phyloP scores from a whole-genome alignment of 2,888 invertebrate genomes.

The Thecocarcelia acutangulata region DNA sequence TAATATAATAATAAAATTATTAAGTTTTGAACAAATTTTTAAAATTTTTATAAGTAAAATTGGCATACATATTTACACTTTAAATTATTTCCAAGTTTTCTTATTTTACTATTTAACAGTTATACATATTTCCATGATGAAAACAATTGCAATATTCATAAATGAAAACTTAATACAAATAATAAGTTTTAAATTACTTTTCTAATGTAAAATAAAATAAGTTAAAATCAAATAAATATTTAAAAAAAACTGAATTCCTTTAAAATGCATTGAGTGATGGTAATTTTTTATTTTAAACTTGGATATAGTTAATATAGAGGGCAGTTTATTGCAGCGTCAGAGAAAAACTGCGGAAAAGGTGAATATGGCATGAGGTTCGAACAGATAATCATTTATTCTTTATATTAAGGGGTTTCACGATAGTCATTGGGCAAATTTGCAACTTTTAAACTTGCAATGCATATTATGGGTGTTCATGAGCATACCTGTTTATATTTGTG shows the following conservation, averaged over 20 bases:
- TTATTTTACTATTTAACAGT: not conserved
- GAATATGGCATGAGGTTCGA: too few relatives aligned
- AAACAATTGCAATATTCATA: constrained; percentile 59
- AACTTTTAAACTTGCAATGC: too few relatives aligned
- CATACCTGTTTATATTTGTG: too few relatives aligned
- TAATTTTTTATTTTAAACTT: not conserved
- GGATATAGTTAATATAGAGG: too few relatives aligned
- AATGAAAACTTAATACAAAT: constrained; percentile 29
- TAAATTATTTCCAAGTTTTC: not conserved
- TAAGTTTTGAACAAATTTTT: constrained; percentile 9
- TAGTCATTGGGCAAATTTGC: too few relatives aligned
- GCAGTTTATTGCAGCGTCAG: too few relatives aligned
- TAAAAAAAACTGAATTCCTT: constrained; percentile 52
- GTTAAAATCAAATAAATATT: constrained; percentile 43
- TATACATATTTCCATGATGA: not conserved
- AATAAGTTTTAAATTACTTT: constrained; percentile 34
- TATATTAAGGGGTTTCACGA: too few relatives aligned
- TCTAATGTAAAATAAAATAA: constrained; percentile 44
- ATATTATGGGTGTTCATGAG: too few relatives aligned
- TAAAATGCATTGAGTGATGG: constrained; percentile 2
- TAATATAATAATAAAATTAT: too few relatives aligned
- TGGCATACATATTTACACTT: too few relatives aligned
- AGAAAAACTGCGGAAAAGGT: too few relatives aligned
- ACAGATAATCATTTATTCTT: too few relatives aligned
- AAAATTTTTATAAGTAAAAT: not conserved